Evolutionary conservation across 2,113 vertebrate species (phyloP), one percentile per base, ranked within the genome.

Genomic region (Phalacrocorax aristotelis): DNA sequence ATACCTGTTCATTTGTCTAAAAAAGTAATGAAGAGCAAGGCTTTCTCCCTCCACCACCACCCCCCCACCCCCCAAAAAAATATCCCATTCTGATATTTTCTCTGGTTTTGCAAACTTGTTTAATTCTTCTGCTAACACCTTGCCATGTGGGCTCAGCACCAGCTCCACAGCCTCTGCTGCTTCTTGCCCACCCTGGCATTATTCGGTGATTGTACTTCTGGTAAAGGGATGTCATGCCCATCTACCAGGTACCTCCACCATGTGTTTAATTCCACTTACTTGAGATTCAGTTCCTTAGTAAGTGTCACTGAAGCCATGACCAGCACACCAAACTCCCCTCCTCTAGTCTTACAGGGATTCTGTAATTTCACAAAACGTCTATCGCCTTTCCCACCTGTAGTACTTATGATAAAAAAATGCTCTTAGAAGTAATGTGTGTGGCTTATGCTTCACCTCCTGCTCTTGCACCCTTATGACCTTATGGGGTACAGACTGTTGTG

Each of bases 181-280:
- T 57, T 27, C 62, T 34, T 26, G 1, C 46, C 18, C 36, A 1
- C 11, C 4, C 54, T 1, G 10, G 8, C 8, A 21, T 2, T 25
- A 1, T 2, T 29, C 5, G 0, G 16, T 3, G 44, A 0, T 3
- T 2, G 21, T 2, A 1, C 2, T 30, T 22, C 23, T 44, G 40
- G 4, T 10, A 14, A 52, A 8, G 54, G 30, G 15, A 3, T 6
- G 11, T 8, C 57, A 25, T 82, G 38, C 38, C 42, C 29, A 3
- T 17, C 18, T 32, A 3, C 36, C 40, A 32, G 52, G n/a, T 44
- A 13, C 32, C 49, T 44, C 58, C 61, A 9, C 49, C 1, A 0
- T 1, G 4, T 15, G 13, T 29, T 49, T 9, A 10, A 25, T 42
- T 9, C 38, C 46, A 9, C 22, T 34, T 6, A 3, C 26, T 38